Evolutionary conservation across 2,113 vertebrate species (phyloP).

Genomic region (Panurus biarmicus): DNA sequence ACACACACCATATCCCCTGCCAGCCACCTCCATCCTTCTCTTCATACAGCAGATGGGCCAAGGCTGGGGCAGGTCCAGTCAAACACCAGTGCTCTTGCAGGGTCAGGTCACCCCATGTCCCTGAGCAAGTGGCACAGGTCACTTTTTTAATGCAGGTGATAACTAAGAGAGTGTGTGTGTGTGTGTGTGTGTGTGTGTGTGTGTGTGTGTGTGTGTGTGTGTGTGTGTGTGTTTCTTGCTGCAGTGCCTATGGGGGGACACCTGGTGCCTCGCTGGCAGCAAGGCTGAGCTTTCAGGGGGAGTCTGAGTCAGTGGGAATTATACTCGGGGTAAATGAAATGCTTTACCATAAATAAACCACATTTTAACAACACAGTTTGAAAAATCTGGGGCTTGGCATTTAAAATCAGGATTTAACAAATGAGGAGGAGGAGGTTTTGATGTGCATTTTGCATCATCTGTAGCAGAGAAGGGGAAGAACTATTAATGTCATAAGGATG

Average conservation of each 20-base stretch:
- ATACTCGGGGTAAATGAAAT: fast-evolving
- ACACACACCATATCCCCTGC: fast-evolving
- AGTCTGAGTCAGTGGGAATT: background rate
- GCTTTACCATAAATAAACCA: background rate
- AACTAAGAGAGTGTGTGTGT: background rate
- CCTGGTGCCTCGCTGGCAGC: background rate
- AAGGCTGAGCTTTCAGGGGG: background rate
- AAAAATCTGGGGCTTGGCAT: background rate
- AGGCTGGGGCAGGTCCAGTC: background rate
- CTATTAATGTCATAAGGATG: background rate
- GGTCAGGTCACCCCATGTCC: background rate
- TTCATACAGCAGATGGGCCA: background rate
- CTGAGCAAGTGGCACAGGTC: background rate
- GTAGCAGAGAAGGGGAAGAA: background rate
- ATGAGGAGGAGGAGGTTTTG: background rate
- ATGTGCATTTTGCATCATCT: background rate
- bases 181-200: background rate
- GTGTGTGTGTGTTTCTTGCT: background rate
- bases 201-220: background rate
- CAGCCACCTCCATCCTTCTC: background rate
- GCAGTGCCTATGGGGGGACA: background rate
- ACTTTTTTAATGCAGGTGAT: background rate
- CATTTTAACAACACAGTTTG: background rate
- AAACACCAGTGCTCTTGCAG: background rate
- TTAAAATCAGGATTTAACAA: background rate